Evolutionary conservation across 2,113 vertebrate genomes (phyloP), one percentile per base, ranked within the genome.

Genomic region (Bothrops jararaca): DNA sequence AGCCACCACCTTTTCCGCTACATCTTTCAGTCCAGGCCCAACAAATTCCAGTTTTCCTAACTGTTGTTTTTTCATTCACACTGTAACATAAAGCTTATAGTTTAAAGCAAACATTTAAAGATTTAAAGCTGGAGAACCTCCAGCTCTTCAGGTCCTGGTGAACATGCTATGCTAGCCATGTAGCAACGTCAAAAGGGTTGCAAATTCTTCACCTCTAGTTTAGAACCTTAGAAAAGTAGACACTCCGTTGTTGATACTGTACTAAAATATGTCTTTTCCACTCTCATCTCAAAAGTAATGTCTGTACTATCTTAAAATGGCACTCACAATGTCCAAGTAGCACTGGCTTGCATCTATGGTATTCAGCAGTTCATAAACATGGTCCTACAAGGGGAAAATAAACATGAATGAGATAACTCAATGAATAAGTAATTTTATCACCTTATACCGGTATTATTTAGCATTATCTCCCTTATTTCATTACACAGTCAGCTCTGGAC

Each of bases 361-460:
- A 97, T 99, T 99, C 93, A 99, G 97, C 95, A 99, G 94, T 97
- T 99, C 99, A 88, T 99, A 99, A 15, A 99, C 99, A 11, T 99
- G 98, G 94, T 99, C 99, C 99, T 99, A 95, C 58, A 87, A 86
- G 39, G 39, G 24, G 4, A 42, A 74, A 89, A n/a, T 89, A 58
- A 29, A 22, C 11, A 13, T 26, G 2, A 0, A 0, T 13, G 60
- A 90, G 88, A 87, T 23, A 0, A 2, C 24, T 56, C 88, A 18
- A 22, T 34, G 23, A 4, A 1, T 4, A 3, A 29, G 54, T n/a
- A 34, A 0, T 34, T 50, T 42, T 56, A 42, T 18, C 2, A 1
- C 13, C 50, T 20, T 22, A 5, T 34, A n/a, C n/a, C n/a, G n/a
- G n/a, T n/a, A 23, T 39, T 69, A 22, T 26, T 48, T 13, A 26